phyloP scores from a whole-genome alignment of 2,888 invertebrate species.

The Lordiphosa andalusiaca region DNA sequence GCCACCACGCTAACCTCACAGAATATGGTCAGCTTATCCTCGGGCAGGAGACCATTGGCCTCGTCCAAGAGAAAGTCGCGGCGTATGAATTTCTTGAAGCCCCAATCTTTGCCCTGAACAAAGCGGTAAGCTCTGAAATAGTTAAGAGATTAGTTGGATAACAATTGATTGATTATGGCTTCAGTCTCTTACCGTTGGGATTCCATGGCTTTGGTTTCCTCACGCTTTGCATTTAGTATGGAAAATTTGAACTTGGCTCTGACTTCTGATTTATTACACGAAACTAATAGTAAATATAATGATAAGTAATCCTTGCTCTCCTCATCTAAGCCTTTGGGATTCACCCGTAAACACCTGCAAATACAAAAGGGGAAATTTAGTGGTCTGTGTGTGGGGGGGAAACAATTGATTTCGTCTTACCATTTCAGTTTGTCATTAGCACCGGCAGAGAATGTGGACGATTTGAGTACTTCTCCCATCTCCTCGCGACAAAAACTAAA shows the following conservation, averaged over 20 bases:
- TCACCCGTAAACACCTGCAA: constrained; percentile 96
- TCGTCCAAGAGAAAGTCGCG: constrained; percentile 99
- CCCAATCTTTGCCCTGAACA: constrained; percentile 99
- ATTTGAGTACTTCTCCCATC: constrained; percentile 99
- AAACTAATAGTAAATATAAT: constrained; percentile 98
- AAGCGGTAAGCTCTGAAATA: constrained; percentile 94
- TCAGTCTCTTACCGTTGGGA: constrained; percentile 82
- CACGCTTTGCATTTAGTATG: constrained; percentile 99
- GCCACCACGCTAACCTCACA: constrained; percentile 99
- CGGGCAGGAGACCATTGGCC: constrained; percentile 98
- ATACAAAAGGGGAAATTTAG: fast-evolving
- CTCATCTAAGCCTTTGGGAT: constrained; percentile 99
- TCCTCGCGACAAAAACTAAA: constrained; percentile 99
- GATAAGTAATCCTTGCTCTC: constrained; percentile 99
- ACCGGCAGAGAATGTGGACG: constrained; percentile 99
- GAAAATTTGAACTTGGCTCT: constrained; percentile 99
- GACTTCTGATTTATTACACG: constrained; percentile 99
- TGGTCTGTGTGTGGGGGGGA: fast-evolving
- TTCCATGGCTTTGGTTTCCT: constrained; percentile 99
- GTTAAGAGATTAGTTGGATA: background rate
- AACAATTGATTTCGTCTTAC: constrained; percentile 81
- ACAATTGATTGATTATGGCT: background rate
- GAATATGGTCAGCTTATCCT: constrained; percentile 99
- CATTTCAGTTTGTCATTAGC: constrained; percentile 99
- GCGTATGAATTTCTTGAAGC: constrained; percentile 99